A percentile compares a stretch with the other conserved stretches of the same genome.
phyloP scores from a whole-genome alignment of 2,888 invertebrate genomes.

The Lasius fuliginosus region DNA sequence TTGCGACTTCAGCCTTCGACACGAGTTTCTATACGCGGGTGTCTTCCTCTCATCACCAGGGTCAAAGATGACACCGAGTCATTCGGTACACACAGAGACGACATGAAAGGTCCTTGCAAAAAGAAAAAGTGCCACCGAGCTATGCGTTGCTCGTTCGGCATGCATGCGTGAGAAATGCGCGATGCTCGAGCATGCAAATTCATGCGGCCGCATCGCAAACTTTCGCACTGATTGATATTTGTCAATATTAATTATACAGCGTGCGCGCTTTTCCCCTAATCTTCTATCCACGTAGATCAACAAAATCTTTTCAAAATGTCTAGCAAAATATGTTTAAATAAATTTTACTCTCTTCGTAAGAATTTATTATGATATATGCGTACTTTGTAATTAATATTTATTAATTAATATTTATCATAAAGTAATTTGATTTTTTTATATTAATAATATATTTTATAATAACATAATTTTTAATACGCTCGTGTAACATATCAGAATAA shows the following conservation, averaged over 20 bases:
- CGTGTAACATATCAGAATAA: background rate
- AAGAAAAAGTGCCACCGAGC: constrained; percentile 31
- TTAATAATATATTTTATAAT: too few species aligned
- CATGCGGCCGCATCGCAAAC: background rate
- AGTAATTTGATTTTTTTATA: background rate
- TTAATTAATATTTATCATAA: constrained; percentile 2
- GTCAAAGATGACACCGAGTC: constrained; percentile 36
- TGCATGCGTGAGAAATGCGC: constrained; percentile 27
- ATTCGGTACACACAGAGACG: constrained; percentile 6
- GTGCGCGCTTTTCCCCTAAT: background rate
- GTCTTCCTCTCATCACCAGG: constrained; percentile 20
- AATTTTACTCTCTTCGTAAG: background rate
- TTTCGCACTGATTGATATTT: constrained; percentile 24
- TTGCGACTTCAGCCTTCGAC: background rate
- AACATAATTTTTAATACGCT: background rate
- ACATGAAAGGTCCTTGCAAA: constrained; percentile 38
- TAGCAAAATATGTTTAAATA: background rate
- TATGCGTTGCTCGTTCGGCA: background rate
- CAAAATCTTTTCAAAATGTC: background rate
- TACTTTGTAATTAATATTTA: constrained; percentile 2
- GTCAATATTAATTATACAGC: constrained; percentile 32
- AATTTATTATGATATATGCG: constrained; percentile 1
- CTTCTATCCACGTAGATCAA: background rate
- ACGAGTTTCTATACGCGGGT: constrained; percentile 3
- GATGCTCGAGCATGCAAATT: constrained; percentile 11